A percentile compares a stretch with the other conserved stretches of the same genome.
Evolutionary conservation across 2,888 invertebrate genomes (phyloP).

Genomic region (Melinaea menophilus): DNA sequence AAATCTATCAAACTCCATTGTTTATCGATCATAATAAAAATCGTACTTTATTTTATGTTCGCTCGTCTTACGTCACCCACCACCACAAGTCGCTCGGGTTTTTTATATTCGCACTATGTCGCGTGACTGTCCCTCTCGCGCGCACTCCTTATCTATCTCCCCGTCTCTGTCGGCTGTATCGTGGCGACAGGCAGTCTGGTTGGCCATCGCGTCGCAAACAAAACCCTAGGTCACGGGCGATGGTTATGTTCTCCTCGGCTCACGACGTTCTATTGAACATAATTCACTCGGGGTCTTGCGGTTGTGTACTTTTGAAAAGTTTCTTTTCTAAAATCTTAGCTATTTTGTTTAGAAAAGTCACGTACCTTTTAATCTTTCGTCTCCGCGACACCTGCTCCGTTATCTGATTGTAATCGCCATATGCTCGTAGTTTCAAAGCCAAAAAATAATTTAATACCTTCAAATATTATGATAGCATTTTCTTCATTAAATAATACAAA

Average conservation of each 20-base stretch:
- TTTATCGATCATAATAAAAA: slow-evolving; percentile 52
- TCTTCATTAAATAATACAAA: slow-evolving; percentile 43
- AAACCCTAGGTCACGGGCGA: slow-evolving; percentile 69
- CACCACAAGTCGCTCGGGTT: slow-evolving; percentile 42
- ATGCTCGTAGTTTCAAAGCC: slow-evolving; percentile 6
- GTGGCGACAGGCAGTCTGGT: slow-evolving; percentile 77
- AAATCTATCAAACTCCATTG: slow-evolving; percentile 35
- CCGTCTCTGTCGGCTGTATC: slow-evolving; percentile 58
- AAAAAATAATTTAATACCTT: slow-evolving; percentile 1
- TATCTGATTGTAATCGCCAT: slow-evolving; percentile 34
- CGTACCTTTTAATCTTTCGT: background rate
- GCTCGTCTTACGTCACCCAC: slow-evolving; percentile 55
- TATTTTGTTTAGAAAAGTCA: slow-evolving; percentile 16
- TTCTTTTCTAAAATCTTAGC: slow-evolving; percentile 35
- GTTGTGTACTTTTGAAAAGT: slow-evolving; percentile 32
- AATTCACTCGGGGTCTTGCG: slow-evolving; percentile 28
- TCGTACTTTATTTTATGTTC: slow-evolving; percentile 45
- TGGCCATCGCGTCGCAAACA: slow-evolving; percentile 63
- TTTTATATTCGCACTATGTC: slow-evolving; percentile 61
- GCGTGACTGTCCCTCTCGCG: slow-evolving; percentile 50
- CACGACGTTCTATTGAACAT: slow-evolving; percentile 24
- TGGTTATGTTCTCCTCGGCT: slow-evolving; percentile 63
- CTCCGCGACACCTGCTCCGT: background rate
- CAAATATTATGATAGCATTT: slow-evolving; percentile 3
- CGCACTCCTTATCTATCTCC: slow-evolving; percentile 44